phyloP scores from a whole-genome alignment of 2,113 vertebrate species.

The Pituophis catenifer region DNA sequence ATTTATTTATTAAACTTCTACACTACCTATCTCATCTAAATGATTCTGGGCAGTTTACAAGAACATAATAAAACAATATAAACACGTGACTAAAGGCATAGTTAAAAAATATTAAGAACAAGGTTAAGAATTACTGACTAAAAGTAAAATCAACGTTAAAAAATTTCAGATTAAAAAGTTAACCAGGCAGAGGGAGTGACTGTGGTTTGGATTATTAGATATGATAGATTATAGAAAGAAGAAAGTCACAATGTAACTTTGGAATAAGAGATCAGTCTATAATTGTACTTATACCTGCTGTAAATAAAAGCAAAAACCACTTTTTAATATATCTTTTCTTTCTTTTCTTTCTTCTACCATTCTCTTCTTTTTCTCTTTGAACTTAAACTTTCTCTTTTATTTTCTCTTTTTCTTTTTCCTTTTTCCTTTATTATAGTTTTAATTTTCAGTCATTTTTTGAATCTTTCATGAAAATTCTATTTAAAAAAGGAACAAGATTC shows the following conservation, averaged over 20 bases:
- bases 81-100: neutral
- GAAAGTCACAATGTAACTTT: neutral
- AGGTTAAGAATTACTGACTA: neutral
- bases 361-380: neutral
- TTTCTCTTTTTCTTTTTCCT: neutral
- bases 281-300: neutral
- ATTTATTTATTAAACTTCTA: neutral
- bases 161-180: neutral
- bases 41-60: neutral
- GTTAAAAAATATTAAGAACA: neutral
- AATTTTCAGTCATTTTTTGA: neutral
- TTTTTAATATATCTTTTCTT: neutral
- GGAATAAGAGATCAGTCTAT: neutral
- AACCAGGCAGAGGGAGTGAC: neutral
- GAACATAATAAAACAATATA: neutral
- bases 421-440: neutral
- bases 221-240: neutral
- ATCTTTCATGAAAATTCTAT: neutral
- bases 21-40: neutral
- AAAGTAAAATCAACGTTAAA: neutral
- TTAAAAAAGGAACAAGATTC: slow-evolving; percentile 43
- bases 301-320: neutral
- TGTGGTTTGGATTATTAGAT: neutral
- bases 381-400: neutral
- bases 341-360: neutral